Evolutionary conservation across 2,113 vertebrate species (phyloP).

Genomic region (Leuciscus idus): DNA sequence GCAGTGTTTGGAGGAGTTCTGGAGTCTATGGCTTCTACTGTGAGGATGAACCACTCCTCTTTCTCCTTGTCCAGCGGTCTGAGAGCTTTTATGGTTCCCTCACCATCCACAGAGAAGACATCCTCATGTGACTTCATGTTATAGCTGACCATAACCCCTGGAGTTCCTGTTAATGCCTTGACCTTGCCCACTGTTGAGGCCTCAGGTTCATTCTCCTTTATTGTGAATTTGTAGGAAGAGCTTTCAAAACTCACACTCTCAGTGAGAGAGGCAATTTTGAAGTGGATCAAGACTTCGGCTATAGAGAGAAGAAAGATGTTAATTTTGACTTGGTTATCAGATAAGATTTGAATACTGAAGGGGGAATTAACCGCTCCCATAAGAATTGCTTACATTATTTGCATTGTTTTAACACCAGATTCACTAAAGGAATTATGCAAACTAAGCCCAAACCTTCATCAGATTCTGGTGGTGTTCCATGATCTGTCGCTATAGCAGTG

Average conservation of each 20-base stretch:
- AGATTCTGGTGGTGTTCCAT: conserved; percentile 70
- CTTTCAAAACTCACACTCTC: conserved; percentile 70
- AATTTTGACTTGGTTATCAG: not conserved
- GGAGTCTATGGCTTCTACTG: conserved; percentile 76
- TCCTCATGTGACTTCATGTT: conserved; percentile 67
- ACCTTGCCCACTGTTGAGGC: conserved; percentile 70
- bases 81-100: conserved; percentile 67
- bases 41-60: conserved; percentile 71
- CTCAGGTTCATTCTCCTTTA: conserved; percentile 65
- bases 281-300: conserved; percentile 71
- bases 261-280: conserved; percentile 59
- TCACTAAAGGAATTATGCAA: not conserved
- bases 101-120: conserved; percentile 70
- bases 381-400: not conserved
- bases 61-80: conserved; percentile 71
- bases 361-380: not conserved
- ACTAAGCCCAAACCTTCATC: conserved; percentile 69
- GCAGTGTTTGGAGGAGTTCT: conserved; percentile 72
- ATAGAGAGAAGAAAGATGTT: not conserved
- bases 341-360: not conserved
- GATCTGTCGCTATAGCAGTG: conserved; percentile 72
- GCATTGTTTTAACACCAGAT: not conserved
- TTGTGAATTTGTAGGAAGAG: conserved; percentile 75
- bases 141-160: conserved; percentile 65
- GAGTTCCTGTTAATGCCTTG: conserved; percentile 64